Base-by-base conservation (phyloP, 2,888 invertebrate genomes). In the Hemistola chrysoprasaria region DNA sequence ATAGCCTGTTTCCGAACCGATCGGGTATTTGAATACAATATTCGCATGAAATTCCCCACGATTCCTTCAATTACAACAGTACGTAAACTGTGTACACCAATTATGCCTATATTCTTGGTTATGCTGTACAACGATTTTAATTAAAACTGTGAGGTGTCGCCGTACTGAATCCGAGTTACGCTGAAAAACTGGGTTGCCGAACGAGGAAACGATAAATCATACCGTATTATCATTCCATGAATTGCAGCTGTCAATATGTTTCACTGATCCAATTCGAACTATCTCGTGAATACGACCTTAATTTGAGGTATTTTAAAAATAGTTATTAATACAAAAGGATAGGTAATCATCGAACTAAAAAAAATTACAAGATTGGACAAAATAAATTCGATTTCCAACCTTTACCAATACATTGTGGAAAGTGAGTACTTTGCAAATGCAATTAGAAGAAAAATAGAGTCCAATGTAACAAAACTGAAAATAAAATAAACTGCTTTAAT, bases 1-100 rank as follows among this genome's bases (percentile, higher is more conserved):
- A 87, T 83, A 74, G 75, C 77, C 77, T 75, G 67, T 65, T 79
- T 78, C 67, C 65, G 61, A 59, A 69, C 65, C 71, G 66, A 79
- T 77, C 74, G 70, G 56, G 60, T 74, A 71, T 73, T 53, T 62
- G 60, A 62, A 65, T 68, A 73, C 65, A 57, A 65, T 67, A 71
- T 70, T 65, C 69, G 65, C 64, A 68, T 65, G 54, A 62, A 68
- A 69, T 70, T 69, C 27, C 56, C 53, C 62, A 65, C 56, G 58
- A 16, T 67, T 65, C 62, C 55, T 54, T 56, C 58, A 63, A 62
- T 68, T 65, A 61, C 50, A 25, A 16, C 27, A n/a, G 38, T 37
- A 30, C 22, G 42, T 53, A 40, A 33, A 47, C 40, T 36, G 45
- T 38, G 47, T 42, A 44, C 16, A 16, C 16, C 25, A 33, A 33